Evolutionary conservation across 1,140 invertebrate genomes (phyloP), one percentile per base, ranked within the genome.

Genomic region (Drosophila sproati): DNA sequence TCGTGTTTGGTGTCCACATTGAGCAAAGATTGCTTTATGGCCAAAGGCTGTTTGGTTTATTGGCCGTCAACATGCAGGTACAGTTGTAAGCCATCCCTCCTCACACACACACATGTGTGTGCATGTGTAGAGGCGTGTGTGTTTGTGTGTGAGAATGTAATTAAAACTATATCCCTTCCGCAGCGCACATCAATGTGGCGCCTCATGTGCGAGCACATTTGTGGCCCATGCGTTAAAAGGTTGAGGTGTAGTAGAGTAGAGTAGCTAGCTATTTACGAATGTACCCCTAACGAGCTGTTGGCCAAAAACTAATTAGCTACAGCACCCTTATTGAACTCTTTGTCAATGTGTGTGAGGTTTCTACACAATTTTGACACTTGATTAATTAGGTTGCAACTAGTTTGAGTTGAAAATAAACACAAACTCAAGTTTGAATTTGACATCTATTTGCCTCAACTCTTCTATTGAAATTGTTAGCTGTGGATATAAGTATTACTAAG

Each of bases 21-120:
- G 70, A 28, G 54, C 59, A 43, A 81, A 82, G 79, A 82, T 82
- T 82, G 79, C 67, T 82, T 82, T 82, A 82, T 78, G 74, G 74
- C 79, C 80, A 74, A 70, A 48, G 55, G 79, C 64, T 64, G 71
- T 78, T 82, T 78, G 63, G 79, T 82, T 82, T 82, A 82, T 82
- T 82, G 73, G 79, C 63, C 79, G 64, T 45, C 70, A 82, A 75
- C 80, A 82, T 82, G 79, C 79, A 81, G 79, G 79, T 82, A 73
- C 45, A 20, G 55, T 52, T 43, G 20, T 67, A 45, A 6, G 28
- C 37, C 47, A 37, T 41, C 52, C 52, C 10, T 6, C 8, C 10
- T 1, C 20, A 20, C 20, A 20, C 10, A 3, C 5, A 20, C 1
- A 10, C 3, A 4, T 29, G 3, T 35, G 31, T 60, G 10, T 12